A percentile compares a stretch with the other conserved stretches of the same genome.
phyloP scores from a whole-genome alignment of 2,113 vertebrate genomes.

The Platichthys stellatus region DNA sequence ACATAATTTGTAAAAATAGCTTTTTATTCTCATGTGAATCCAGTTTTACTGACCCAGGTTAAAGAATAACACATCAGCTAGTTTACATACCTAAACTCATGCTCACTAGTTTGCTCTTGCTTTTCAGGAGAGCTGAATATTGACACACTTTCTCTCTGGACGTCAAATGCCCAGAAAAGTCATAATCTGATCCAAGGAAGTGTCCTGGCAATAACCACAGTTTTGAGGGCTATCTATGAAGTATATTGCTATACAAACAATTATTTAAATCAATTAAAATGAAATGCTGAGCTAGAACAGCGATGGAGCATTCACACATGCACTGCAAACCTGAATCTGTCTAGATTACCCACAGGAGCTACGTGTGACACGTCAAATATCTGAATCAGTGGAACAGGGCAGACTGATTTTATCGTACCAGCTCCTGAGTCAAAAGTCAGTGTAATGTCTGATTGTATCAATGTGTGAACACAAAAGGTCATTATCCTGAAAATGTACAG shows the following conservation, averaged over 20 bases:
- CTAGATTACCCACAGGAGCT: not conserved
- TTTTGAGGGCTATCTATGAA: too few relatives aligned
- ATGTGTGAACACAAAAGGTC: too few relatives aligned
- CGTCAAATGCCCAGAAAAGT: not conserved
- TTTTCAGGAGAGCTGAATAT: too few relatives aligned
- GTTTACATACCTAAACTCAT: too few relatives aligned
- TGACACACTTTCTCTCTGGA: not conserved
- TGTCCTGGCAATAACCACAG: not conserved
- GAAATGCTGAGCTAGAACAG: not conserved
- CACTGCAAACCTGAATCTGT: not conserved
- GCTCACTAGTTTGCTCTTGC: too few relatives aligned
- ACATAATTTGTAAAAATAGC: not conserved
- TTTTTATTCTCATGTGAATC: not conserved
- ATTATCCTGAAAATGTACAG: too few relatives aligned
- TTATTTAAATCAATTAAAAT: not conserved
- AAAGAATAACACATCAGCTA: too few relatives aligned
- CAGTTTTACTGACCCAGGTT: not conserved
- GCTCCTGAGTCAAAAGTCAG: not conserved
- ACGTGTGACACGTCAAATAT: not conserved
- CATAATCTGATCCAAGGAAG: not conserved
- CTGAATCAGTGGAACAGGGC: not conserved
- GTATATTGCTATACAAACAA: too few relatives aligned
- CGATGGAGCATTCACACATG: not conserved
- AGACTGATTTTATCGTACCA: not conserved
- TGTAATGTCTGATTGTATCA: not conserved